Conservation (phyloP, 2,888 invertebrate species). For the Lycophotia porphyrea region DNA sequence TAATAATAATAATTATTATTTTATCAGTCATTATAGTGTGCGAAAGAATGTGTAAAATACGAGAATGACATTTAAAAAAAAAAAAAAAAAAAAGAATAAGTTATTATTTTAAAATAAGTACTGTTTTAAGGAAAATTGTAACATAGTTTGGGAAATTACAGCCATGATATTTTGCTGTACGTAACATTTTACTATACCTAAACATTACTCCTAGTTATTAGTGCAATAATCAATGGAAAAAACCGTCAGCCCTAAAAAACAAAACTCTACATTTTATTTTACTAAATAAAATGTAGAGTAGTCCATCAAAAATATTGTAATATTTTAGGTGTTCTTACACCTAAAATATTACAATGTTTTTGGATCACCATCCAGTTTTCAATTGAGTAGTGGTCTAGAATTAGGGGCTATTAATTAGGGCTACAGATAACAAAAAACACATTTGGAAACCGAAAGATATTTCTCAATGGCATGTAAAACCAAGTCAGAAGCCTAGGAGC, state of each 20-base stretch:
- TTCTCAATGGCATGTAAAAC: neutral
- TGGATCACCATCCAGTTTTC: neutral
- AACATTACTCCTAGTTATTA: neutral
- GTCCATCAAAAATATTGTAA: neutral
- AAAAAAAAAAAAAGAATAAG: too few relatives aligned
- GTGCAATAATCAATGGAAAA: neutral
- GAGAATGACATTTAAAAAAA: neutral
- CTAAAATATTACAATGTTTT: neutral
- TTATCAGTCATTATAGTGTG: neutral
- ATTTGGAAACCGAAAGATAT: neutral
- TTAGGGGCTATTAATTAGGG: too few relatives aligned
- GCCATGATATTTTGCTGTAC: neutral
- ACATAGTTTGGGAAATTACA: neutral
- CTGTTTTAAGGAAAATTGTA: conserved; percentile 9
- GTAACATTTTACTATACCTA: neutral
- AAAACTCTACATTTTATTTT: too few relatives aligned
- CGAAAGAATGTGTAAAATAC: neutral
- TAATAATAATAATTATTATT: neutral
- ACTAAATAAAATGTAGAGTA: too few relatives aligned
- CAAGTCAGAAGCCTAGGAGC: neutral
- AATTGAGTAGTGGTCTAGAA: neutral
- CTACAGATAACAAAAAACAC: neutral
- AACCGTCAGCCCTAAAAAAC: neutral
- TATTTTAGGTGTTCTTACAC: too few relatives aligned
- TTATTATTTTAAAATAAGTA: too few relatives aligned